A percentile compares a stretch with the other conserved stretches of the same genome.
phyloP scores from a whole-genome alignment of 2,888 invertebrate species.

The Agrotis ipsilon region DNA sequence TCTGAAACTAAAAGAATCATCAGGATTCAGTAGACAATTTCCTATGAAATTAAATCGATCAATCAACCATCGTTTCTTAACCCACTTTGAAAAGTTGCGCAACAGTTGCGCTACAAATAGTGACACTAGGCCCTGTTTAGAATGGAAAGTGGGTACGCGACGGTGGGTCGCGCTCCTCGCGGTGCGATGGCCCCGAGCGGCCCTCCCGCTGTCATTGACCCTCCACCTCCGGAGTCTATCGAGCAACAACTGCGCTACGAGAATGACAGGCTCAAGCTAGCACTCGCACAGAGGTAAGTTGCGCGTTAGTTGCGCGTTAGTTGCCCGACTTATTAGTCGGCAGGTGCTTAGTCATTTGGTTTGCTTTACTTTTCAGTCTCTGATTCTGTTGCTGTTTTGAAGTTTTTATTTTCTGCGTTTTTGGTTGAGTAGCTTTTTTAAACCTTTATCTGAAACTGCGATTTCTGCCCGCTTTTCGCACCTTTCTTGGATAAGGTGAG shows the following conservation, averaged over 20 bases:
- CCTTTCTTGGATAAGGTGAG: too few relatives aligned
- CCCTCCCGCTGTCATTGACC: slow-evolving; percentile 54
- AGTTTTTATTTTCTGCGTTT: slow-evolving; percentile 30
- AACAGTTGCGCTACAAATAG: slow-evolving; percentile 31
- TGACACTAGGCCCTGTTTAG: slow-evolving; percentile 51
- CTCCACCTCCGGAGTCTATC: slow-evolving; percentile 86
- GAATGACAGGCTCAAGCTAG: slow-evolving; percentile 97
- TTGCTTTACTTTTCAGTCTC: too few relatives aligned
- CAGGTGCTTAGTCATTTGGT: slow-evolving; percentile 9
- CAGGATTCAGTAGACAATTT: too few relatives aligned
- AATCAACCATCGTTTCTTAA: neutral
- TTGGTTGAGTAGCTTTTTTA: slow-evolving; percentile 28
- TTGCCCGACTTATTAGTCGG: slow-evolving; percentile 18
- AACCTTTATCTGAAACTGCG: neutral
- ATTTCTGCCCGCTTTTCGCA: slow-evolving; percentile 16
- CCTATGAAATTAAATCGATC: too few relatives aligned
- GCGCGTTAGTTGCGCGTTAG: slow-evolving; percentile 57
- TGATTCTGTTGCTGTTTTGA: slow-evolving; percentile 1
- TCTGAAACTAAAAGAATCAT: too few relatives aligned
- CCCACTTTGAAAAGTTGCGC: neutral
- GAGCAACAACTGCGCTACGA: slow-evolving; percentile 96
- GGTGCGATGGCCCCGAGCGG: slow-evolving; percentile 65
- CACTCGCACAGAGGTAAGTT: slow-evolving; percentile 93
- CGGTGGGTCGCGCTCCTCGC: slow-evolving; percentile 76
- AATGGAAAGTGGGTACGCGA: slow-evolving; percentile 74